Evolutionary conservation across 2,113 vertebrate species (phyloP).

Genomic region (Halcyon senegalensis): DNA sequence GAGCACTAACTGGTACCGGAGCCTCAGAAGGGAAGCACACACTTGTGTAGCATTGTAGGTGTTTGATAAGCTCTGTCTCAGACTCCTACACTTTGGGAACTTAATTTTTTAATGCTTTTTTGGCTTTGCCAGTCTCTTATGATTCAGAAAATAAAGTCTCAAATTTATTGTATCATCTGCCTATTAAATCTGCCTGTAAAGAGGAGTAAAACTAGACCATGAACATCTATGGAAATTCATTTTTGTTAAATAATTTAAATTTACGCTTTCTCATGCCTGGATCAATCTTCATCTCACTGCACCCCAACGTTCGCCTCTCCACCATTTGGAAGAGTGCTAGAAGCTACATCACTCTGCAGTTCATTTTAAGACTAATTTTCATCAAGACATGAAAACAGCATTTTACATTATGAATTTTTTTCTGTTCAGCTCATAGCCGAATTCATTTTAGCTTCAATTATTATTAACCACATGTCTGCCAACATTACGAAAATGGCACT

Average conservation of each 20-base stretch:
- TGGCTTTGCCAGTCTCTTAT: neutral
- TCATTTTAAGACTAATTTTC: neutral
- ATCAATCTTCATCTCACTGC: neutral
- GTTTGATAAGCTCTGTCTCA: neutral
- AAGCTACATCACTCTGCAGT: neutral
- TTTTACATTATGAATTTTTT: neutral
- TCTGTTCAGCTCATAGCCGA: neutral
- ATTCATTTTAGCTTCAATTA: neutral
- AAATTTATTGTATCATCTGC: neutral
- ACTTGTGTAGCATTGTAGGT: fast-evolving
- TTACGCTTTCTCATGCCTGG: neutral
- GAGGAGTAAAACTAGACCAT: neutral
- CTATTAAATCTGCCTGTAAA: neutral
- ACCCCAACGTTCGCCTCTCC: neutral
- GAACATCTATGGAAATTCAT: neutral
- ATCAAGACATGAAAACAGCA: neutral
- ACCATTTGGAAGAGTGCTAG: neutral
- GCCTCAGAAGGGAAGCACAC: neutral
- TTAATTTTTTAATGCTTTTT: neutral
- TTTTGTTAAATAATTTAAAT: constrained; percentile 10
- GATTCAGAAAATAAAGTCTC: neutral
- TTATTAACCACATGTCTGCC: neutral
- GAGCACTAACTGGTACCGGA: no score
- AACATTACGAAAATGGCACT: neutral
- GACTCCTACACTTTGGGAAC: neutral